These are phyloP conservation scores for Mythimna albipuncta DNA, from an alignment of 2,888 invertebrate species.

Conservation along the genomic window DNA sequence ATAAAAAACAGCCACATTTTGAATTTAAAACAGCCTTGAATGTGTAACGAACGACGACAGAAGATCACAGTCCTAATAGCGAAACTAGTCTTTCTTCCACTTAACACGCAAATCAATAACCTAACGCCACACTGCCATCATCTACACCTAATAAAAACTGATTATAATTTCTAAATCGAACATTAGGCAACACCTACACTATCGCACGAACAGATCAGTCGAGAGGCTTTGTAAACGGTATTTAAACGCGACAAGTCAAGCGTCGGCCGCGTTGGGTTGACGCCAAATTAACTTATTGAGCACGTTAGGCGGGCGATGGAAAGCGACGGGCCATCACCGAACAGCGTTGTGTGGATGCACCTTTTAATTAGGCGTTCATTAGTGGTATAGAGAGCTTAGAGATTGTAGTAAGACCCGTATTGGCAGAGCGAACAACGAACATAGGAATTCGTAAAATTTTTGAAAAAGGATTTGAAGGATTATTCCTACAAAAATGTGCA, in stretches of 20 bases:
- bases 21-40: not conserved
- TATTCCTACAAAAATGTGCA: no score
- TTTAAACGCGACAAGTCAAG: conserved; percentile 66
- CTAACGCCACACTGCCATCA: not conserved
- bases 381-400: not conserved
- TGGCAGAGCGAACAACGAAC: no score
- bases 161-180: conserved; percentile 55
- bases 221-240: conserved; percentile 56
- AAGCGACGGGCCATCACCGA: conserved; percentile 47
- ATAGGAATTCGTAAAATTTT: no score
- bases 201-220: conserved; percentile 59
- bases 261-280: conserved; percentile 74
- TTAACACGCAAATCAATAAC: conserved; percentile 14
- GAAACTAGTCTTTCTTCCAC: not conserved
- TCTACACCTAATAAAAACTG: conserved; percentile 35
- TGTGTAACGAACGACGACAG: not conserved
- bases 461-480: no score
- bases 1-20: no score
- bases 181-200: conserved; percentile 61
- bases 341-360: conserved; percentile 64
- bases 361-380: conserved; percentile 39
- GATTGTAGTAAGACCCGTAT: not conserved
- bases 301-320: conserved; percentile 63
- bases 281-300: conserved; percentile 81
- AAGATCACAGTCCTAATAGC: not conserved